Evolutionary conservation across 1,140 invertebrate genomes (phyloP).

Genomic region (Conus betulinus): DNA sequence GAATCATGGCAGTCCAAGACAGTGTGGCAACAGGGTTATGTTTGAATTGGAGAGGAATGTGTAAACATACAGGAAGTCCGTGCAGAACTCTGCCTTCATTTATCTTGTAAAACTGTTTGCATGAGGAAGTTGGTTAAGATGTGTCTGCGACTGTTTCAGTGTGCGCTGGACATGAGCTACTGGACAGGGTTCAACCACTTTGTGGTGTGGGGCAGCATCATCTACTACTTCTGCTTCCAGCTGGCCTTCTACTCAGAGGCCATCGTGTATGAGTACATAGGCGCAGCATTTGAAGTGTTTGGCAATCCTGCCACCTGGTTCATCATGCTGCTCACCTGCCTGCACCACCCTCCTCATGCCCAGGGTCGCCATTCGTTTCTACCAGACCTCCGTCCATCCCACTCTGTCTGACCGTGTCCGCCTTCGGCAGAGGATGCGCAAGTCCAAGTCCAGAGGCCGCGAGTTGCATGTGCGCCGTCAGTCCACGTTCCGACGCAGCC

Average conservation of each 20-base stretch:
- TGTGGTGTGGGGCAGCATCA: constrained; percentile 96
- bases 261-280: constrained; percentile 70
- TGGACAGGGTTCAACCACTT: constrained; percentile 99
- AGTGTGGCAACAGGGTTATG: too few relatives aligned
- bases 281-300: constrained; percentile 70
- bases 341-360: constrained; percentile 91
- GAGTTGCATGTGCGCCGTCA: constrained; percentile 87
- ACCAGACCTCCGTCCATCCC: constrained; percentile 79
- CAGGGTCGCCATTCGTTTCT: constrained; percentile 90
- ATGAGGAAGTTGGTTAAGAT: too few relatives aligned
- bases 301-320: constrained; percentile 95
- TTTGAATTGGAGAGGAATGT: too few relatives aligned
- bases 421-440: constrained; percentile 82
- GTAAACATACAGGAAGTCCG: too few relatives aligned
- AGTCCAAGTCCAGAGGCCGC: constrained; percentile 79
- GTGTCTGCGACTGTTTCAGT: constrained; percentile 79
- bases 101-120: too few relatives aligned
- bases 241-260: constrained; percentile 78
- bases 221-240: constrained; percentile 92
- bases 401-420: constrained; percentile 94
- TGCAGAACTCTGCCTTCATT: too few relatives aligned
- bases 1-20: too few relatives aligned
- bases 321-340: constrained; percentile 91
- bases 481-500: constrained; percentile 85
- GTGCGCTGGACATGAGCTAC: constrained; percentile 97